phyloP scores from a whole-genome alignment of 2,113 vertebrate species.

The Onychostoma macrolepis region DNA sequence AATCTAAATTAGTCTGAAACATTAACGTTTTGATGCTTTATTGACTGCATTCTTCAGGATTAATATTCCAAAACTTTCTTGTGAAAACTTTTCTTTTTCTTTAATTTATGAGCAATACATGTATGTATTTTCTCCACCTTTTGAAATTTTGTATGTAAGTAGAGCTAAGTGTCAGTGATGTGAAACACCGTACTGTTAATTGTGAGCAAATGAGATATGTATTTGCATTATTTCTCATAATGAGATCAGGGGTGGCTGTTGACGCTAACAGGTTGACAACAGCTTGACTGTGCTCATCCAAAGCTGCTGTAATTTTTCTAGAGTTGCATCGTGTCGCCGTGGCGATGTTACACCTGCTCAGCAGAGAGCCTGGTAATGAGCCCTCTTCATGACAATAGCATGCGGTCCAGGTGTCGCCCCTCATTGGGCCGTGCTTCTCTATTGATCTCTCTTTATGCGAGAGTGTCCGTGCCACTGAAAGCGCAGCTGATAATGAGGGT shows the following conservation, averaged over 20 bases:
- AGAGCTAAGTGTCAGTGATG: background rate
- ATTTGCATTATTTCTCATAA: slow-evolving; percentile 21
- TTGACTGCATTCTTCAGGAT: background rate
- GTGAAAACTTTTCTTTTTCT: background rate
- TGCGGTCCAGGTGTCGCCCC: slow-evolving; percentile 57
- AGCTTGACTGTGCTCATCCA: slow-evolving; percentile 30
- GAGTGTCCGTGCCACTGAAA: slow-evolving; percentile 54
- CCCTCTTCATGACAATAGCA: slow-evolving; percentile 44
- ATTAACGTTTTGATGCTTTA: background rate
- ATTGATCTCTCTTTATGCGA: slow-evolving; percentile 60
- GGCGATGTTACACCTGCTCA: slow-evolving; percentile 54
- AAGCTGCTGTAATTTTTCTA: slow-evolving; percentile 47
- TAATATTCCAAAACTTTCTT: background rate
- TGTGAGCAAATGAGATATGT: slow-evolving; percentile 44
- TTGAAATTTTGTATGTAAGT: background rate
- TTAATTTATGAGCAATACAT: background rate
- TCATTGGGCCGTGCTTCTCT: slow-evolving; percentile 45
- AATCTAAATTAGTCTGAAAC: background rate
- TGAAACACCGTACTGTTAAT: background rate
- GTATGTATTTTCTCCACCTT: background rate
- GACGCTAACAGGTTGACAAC: slow-evolving; percentile 4
- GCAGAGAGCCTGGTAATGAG: slow-evolving; percentile 55
- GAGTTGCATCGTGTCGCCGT: slow-evolving; percentile 36
- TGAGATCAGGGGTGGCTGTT: slow-evolving; percentile 23
- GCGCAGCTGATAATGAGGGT: slow-evolving; percentile 58